phyloP scores from a whole-genome alignment of 2,888 invertebrate genomes.

The Thereva nobilitata region DNA sequence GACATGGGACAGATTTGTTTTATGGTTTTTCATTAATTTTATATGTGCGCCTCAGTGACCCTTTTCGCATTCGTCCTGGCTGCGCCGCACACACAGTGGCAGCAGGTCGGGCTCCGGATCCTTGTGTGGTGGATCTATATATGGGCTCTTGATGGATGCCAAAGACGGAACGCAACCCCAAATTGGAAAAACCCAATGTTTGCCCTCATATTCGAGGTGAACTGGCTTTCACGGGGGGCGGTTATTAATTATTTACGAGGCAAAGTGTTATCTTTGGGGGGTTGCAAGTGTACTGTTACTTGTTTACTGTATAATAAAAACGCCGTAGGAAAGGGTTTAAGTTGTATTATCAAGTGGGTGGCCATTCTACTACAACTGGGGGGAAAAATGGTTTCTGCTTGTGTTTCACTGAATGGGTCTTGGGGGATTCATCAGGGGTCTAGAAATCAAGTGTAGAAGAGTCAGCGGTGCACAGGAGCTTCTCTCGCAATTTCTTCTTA shows the following conservation, averaged over 20 bases:
- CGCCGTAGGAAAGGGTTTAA: constrained; percentile 15
- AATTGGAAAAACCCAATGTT: constrained; percentile 33
- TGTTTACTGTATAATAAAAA: constrained; percentile 24
- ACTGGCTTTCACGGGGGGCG: constrained; percentile 1
- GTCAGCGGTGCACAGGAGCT: constrained; percentile 14
- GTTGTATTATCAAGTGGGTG: background rate
- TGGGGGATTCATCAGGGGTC: constrained; percentile 24
- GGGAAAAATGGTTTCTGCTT: background rate
- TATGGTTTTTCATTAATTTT: constrained; percentile 38
- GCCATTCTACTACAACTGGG: background rate
- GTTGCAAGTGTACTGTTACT: constrained; percentile 26
- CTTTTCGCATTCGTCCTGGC: background rate
- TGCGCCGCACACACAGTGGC: too few species aligned
- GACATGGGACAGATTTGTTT: constrained; percentile 36
- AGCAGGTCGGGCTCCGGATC: too few species aligned
- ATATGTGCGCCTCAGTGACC: constrained; percentile 32
- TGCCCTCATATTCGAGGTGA: constrained; percentile 23
- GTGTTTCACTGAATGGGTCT: constrained; percentile 30
- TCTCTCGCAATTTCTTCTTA: constrained; percentile 20
- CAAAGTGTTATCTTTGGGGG: constrained; percentile 22
- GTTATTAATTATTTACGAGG: constrained; percentile 33
- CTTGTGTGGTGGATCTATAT: too few species aligned
- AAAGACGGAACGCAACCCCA: background rate
- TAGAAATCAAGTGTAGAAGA: constrained; percentile 7
- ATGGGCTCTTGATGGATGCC: too few species aligned